Base-by-base conservation (phyloP, 2,888 invertebrate genomes). In the Drosophila infuscata region DNA sequence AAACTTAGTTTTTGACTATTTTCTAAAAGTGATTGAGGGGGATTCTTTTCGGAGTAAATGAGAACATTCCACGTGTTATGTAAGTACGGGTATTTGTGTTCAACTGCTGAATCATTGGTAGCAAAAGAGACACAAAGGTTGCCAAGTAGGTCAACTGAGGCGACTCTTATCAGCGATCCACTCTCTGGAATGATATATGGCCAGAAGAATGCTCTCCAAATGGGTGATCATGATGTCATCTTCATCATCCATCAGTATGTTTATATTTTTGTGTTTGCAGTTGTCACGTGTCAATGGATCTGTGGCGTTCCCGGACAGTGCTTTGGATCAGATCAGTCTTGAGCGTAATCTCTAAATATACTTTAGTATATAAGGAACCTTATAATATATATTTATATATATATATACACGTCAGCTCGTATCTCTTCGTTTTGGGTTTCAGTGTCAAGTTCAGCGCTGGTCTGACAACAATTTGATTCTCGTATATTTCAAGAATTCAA, bases 391-490 rank as follows among this genome's bases (percentile, higher is more conserved):
- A 38, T 36, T 25, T 25, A 48, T 33, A 54, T 33, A 29, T 17
- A 20, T 46, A 20, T 35, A 29, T 57, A 29, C 29, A 43, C 36
- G 32, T 51, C 51, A 59, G 59, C 41, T 52, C 74, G 66, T 88
- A 88, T 88, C 82, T 56, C 48, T 29, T 9, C 17, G 60, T 41
- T 76, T 77, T 66, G 51, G 59, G 62, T 76, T 90, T 90, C 87
- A 87, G 86, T 90, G 87, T 90, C 87, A 87, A 87, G 87, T 90
- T 87, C 90, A 90, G 61, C 76, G 12, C 61, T 65, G 68, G 57
- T 67, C 76, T 59, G 69, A 66, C 65, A 72, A 76, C 54, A 59
- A 12, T 20, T 59, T 43, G 29, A 54, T 43, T 59, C 64, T 60
- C 49, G 53, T 20, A 53, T 43, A 59, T 71, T 76, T 56, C n/a